These are phyloP conservation scores for Halesus radiatus DNA, from an alignment of 1,140 invertebrate species.

Conservation along the genomic window DNA sequence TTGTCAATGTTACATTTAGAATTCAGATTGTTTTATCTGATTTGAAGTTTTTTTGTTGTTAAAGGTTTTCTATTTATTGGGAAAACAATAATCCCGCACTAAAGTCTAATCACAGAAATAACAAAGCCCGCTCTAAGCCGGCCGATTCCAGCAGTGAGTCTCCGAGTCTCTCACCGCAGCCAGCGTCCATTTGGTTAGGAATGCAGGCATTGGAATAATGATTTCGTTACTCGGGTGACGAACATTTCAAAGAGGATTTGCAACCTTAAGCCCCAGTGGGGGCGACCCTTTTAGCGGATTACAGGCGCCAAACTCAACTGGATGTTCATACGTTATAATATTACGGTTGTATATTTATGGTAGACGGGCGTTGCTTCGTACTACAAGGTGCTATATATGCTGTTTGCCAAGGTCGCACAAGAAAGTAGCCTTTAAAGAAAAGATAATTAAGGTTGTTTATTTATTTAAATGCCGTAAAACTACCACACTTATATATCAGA, in stretches of 20 bases:
- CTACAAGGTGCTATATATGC: not conserved
- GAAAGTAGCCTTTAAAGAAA: too few species aligned
- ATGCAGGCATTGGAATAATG: constrained; percentile 49
- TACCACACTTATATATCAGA: too few species aligned
- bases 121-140: not conserved
- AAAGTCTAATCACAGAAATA: not conserved
- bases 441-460: too few species aligned
- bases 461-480: too few species aligned
- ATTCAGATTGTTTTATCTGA: too few species aligned
- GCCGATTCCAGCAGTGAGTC: too few species aligned
- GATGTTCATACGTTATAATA: constrained; percentile 7
- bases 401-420: not conserved
- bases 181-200: constrained; percentile 21
- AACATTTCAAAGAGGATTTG: constrained; percentile 56
- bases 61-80: too few species aligned
- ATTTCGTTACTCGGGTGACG: constrained; percentile 55
- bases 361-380: too few species aligned
- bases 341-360: too few species aligned
- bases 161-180: not conserved
- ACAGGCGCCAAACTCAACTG: constrained; percentile 32
- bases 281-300: constrained; percentile 53
- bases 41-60: too few species aligned
- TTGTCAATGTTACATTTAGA: too few species aligned
- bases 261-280: constrained; percentile 26
- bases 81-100: too few species aligned